phyloP scores from a whole-genome alignment of 2,888 invertebrate genomes.

The Acanthoscelides obtectus region DNA sequence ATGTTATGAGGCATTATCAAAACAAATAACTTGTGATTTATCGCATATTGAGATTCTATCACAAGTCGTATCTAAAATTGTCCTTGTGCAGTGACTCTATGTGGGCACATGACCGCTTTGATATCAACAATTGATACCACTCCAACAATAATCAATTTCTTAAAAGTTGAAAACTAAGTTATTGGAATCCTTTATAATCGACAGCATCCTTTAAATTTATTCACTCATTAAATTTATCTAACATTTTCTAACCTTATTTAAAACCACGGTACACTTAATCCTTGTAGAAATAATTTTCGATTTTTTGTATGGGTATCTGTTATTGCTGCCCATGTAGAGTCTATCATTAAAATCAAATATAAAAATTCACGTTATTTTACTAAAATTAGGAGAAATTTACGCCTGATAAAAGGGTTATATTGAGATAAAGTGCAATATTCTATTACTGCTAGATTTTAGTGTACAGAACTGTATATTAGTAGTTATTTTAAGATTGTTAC shows the following conservation, averaged over 20 bases:
- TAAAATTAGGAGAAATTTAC: slow-evolving; percentile 19
- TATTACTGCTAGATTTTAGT: slow-evolving; percentile 5
- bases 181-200: no score
- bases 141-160: no score
- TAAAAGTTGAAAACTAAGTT: no score
- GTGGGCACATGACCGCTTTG: background rate
- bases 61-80: background rate
- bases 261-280: no score
- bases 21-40: no score
- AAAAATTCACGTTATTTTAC: slow-evolving; percentile 21
- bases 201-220: no score
- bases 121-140: no score
- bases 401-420: slow-evolving; percentile 13
- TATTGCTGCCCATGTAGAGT: background rate
- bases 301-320: no score
- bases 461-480: slow-evolving; percentile 17
- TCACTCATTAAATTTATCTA: no score
- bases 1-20: no score
- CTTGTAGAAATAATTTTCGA: no score
- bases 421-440: slow-evolving; percentile 6
- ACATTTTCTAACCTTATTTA: no score
- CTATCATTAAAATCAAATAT: slow-evolving; percentile 7
- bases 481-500: slow-evolving; percentile 11
- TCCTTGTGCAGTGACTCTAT: background rate
- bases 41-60: background rate